These are phyloP conservation scores for Paramuricea clavata DNA, from an alignment of 92 coral and sea anemone genomes.

Conservation along the genomic window DNA sequence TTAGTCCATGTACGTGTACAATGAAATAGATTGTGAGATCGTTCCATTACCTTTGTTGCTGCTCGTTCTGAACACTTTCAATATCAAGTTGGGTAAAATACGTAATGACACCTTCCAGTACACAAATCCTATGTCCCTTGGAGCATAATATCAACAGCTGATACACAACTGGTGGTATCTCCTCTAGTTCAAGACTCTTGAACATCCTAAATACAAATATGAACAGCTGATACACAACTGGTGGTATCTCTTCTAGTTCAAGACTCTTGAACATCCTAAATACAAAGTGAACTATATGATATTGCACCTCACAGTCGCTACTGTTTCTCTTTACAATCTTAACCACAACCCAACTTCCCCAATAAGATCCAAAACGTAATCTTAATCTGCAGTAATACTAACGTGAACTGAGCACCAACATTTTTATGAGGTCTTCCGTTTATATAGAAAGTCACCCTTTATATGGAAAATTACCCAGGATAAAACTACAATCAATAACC, in stretches of 20 bases:
- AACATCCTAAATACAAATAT: conserved; percentile 63
- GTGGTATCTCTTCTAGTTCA: conserved; percentile 94
- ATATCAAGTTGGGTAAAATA: conserved; percentile 86
- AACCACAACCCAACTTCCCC: no score
- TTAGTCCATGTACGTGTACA: no score
- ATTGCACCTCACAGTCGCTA: no score
- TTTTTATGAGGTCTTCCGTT: no score
- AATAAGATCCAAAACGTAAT: no score
- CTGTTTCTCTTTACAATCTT: no score
- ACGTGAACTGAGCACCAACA: no score
- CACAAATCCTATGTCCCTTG: conserved; percentile 90
- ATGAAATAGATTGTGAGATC: background rate
- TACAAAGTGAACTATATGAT: no score
- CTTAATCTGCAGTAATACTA: no score
- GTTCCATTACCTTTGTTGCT: conserved; percentile 64
- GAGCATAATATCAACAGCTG: conserved; percentile 92
- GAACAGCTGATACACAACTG: conserved; percentile 91
- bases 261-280: conserved; percentile 82
- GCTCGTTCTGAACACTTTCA: conserved; percentile 75
- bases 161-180: conserved; percentile 93
- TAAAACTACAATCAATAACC: no score
- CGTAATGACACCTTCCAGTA: conserved; percentile 86
- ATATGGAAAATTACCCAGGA: background rate
- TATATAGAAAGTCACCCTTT: background rate
- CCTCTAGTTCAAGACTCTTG: conserved; percentile 89